Base-by-base conservation (phyloP, 2,888 invertebrate species). In the Drosophila antonietae region DNA sequence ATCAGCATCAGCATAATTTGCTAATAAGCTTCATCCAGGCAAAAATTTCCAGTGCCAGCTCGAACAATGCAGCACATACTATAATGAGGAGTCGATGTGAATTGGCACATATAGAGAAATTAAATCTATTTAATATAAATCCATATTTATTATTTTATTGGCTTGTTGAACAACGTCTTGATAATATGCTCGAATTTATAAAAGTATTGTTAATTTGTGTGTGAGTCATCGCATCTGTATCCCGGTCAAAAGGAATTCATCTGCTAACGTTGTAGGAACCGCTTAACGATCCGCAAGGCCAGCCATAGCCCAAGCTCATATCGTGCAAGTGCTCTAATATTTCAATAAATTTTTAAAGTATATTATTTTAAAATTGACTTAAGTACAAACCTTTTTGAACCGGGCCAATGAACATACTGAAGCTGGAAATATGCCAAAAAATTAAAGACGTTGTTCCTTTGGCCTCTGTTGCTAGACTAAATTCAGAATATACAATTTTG, bases 11-110 rank as follows among this genome's bases (percentile, higher is more conserved):
- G 44, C 39, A 56, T 49, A 53, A 60, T 57, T 63, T 60, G 2
- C 44, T 58, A 64, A 67, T 71, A 46, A 75, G 66, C 18, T 71
- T 51, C 28, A 10, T n/a, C 9, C 9, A n/a, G 49, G 15, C 47
- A 28, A 5, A n/a, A 28, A 28, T 4, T 4, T 28, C 9, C 28
- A 51, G 6, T 6, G 33, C 51, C 33, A 33, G 5, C 18, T 4
- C 6, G 10, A 31, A 12, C 49, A 31, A 49, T 31, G 31, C 35
- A 57, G 10, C 35, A 20, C 1, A 14, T 35, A 8, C 8, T 1
- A 8, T 28, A 28, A 6, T 6, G 28, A 4, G 28, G 28, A 35
- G 14, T 14, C 14, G 20, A 52, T 41, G 10, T 10, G 14, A 1
- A 0, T 12, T 33, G 0, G 9, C 23, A 15, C 14, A 8, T 10